phyloP scores from a whole-genome alignment of 2,888 invertebrate genomes.

The Tetanocera ferruginea region DNA sequence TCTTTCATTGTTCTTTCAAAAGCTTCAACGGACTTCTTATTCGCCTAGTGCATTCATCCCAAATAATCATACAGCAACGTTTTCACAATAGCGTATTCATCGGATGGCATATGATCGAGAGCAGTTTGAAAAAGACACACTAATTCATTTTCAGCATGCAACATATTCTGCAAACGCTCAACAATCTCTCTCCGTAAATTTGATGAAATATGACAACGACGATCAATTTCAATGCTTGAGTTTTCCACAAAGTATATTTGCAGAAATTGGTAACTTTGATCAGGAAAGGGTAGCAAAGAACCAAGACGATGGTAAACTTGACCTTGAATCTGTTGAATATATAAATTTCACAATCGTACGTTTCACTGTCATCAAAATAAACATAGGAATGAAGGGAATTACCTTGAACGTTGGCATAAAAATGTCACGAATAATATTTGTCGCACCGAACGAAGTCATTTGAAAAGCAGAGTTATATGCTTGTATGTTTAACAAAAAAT shows the following conservation, averaged over 20 bases:
- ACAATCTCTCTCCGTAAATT: conserved; percentile 19
- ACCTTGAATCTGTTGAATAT: neutral
- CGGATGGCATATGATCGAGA: conserved; percentile 27
- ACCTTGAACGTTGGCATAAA: conserved; percentile 39
- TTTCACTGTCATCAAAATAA: too few species aligned
- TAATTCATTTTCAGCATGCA: neutral
- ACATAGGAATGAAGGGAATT: too few species aligned
- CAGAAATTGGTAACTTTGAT: conserved; percentile 6
- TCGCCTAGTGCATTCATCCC: too few species aligned
- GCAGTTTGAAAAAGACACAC: neutral
- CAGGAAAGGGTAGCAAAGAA: neutral
- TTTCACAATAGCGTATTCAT: neutral
- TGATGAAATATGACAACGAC: neutral
- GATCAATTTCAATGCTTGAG: neutral
- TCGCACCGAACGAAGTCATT: conserved; percentile 53
- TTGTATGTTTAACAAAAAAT: conserved; percentile 48
- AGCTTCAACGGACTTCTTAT: too few species aligned
- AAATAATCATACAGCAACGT: too few species aligned
- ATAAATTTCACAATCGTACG: neutral
- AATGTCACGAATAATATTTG: conserved; percentile 38
- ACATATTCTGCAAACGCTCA: conserved; percentile 2
- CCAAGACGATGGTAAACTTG: too few species aligned
- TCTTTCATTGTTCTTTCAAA: too few species aligned
- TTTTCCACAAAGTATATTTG: conserved; percentile 41
- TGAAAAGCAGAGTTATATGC: conserved; percentile 50